Base-by-base conservation (phyloP, 2,888 invertebrate species). In the Didymodactylos carnosus region DNA sequence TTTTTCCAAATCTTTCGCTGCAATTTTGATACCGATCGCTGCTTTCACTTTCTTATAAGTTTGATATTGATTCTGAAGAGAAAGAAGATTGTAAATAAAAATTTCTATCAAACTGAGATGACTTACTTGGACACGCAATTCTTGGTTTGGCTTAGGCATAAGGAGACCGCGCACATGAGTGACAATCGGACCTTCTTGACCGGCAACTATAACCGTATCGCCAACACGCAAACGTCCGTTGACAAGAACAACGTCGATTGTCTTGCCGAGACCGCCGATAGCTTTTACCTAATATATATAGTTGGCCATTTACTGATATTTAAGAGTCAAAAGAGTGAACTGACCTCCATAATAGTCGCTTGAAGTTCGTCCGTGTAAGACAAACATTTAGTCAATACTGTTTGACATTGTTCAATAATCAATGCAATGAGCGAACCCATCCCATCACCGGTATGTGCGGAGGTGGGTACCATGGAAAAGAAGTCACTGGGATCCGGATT, bases 121-220 rank as follows among this genome's bases (percentile, higher is more conserved):
- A n/a, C n/a, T n/a, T n/a, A n/a, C n/a, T n/a, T n/a, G 98, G 7
- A 99, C 95, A 78, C 98, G 86, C 70, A 98, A 86, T 83, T 98
- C 98, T 84, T 91, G 92, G 87, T 98, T 88, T 0, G 98, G 97
- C 81, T 95, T 93, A 3, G 98, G 98, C 92, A 95, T 94, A 39
- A 98, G 87, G 39, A 99, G 86, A 0, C 95, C 95, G 70, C 97
- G 88, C 77, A 99, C 92, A 84, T 94, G 94, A 0, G 98, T 97
- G 40, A 92, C 91, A 77, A 99, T 94, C 0, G 98, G 94, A 1
- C 98, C 98, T 80, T 99, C 98, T 0, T 94, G 94, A 69, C 98
- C 98, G 2, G 98, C 95, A 74, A 98, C 85, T 39, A 98, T 88
- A 85, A 95, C 89, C 0, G 93, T 92, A 80, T 97, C 94, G 1